Conservation (phyloP, 1,140 invertebrate species). For the Ceratina australensis region DNA sequence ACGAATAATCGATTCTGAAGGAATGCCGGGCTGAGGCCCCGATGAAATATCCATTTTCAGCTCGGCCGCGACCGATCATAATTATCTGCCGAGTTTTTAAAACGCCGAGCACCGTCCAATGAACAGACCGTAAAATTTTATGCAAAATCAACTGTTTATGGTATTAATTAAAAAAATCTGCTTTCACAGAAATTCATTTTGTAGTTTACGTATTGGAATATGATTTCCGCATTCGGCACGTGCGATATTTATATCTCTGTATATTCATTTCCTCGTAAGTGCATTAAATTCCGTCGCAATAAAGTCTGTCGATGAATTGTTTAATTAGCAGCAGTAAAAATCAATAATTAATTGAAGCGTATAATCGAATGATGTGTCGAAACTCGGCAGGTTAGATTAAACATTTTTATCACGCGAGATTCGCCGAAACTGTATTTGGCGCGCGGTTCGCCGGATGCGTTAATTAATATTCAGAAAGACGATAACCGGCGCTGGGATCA, state of each 20-base stretch:
- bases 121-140: background rate
- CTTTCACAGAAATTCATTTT: too few relatives aligned
- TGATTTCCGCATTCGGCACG: too few relatives aligned
- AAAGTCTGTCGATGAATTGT: background rate
- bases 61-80: background rate
- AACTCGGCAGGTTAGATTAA: background rate
- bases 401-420: background rate
- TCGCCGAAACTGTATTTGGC: background rate
- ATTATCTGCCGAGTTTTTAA: too few relatives aligned
- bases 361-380: too few relatives aligned
- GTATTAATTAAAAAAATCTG: too few relatives aligned
- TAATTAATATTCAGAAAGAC: conserved; percentile 21
- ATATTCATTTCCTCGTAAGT: too few relatives aligned
- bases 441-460: background rate
- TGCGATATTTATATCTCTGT: too few relatives aligned
- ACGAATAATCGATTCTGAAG: background rate
- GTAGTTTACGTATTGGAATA: too few relatives aligned
- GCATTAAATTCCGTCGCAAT: too few relatives aligned
- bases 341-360: too few relatives aligned
- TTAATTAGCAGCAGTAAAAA: background rate
- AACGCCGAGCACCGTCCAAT: background rate
- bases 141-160: too few relatives aligned
- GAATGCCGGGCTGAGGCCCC: background rate
- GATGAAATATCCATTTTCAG: conserved; percentile 5
- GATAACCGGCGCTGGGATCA: background rate